These are phyloP conservation scores for Agrypnus murinus DNA, from an alignment of 2,888 invertebrate genomes.

Conservation along the genomic window DNA sequence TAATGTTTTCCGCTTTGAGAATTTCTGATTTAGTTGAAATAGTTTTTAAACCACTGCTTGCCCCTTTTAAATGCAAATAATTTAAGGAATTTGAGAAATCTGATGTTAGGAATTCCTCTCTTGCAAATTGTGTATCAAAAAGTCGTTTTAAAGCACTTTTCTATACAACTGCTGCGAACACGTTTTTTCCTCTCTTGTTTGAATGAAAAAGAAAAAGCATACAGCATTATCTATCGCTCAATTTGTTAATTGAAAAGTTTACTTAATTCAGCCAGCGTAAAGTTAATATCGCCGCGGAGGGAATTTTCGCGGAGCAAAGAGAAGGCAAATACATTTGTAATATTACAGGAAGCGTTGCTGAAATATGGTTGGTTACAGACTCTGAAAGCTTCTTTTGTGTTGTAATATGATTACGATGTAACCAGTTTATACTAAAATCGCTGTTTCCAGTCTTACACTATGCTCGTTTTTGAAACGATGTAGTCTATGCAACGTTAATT, in stretches of 20 bases:
- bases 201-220: not conserved
- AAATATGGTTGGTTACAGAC: slow-evolving; percentile 37
- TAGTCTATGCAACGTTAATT: too few relatives aligned
- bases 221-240: slow-evolving; percentile 7
- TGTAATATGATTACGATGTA: slow-evolving; percentile 42
- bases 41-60: not conserved
- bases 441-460: slow-evolving; percentile 23
- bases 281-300: slow-evolving; percentile 27
- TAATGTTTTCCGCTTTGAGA: not conserved
- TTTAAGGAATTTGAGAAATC: slow-evolving; percentile 6
- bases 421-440: slow-evolving; percentile 33
- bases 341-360: slow-evolving; percentile 42
- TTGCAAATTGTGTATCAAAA: slow-evolving; percentile 5
- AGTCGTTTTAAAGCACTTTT: slow-evolving; percentile 1
- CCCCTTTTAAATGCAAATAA: not conserved
- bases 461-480: not conserved
- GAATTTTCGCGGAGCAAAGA: slow-evolving; percentile 13
- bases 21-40: slow-evolving; percentile 2
- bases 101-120: not conserved
- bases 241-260: slow-evolving; percentile 45
- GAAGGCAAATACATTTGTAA: slow-evolving; percentile 28
- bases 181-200: too few relatives aligned
- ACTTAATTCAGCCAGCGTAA: slow-evolving; percentile 23
- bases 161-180: not conserved
- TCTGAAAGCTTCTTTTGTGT: slow-evolving; percentile 41